A percentile compares a stretch with the other conserved stretches of the same genome.
These are phyloP conservation scores for Amphipyra berbera DNA, from an alignment of 2,888 invertebrate genomes.

Conservation along the genomic window DNA sequence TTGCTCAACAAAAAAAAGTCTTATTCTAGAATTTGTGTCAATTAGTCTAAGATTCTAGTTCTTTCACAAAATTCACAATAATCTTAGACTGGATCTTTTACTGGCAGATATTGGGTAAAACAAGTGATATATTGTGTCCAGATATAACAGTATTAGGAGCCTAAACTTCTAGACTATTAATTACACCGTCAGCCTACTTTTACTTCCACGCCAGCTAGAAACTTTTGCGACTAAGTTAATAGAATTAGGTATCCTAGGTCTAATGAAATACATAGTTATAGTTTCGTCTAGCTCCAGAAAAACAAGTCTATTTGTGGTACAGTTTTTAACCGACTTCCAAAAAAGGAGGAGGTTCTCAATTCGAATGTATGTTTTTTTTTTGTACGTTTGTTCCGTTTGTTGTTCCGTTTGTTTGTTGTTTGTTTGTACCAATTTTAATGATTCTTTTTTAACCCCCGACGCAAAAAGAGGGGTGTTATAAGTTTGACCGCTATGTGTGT, in stretches of 20 bases:
- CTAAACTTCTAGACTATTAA: conserved; percentile 32
- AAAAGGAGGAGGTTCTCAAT: no score
- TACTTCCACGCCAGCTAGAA: conserved; percentile 18
- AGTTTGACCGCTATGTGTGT: no score
- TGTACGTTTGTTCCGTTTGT: no score
- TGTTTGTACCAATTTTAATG: no score
- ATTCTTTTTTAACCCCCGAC: no score
- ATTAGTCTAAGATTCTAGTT: no score
- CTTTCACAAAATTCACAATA: not conserved
- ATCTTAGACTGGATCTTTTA: conserved; percentile 30
- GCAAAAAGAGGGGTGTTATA: no score
- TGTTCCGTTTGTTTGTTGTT: no score
- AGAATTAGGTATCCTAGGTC: conserved; percentile 22
- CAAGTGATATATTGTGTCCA: conserved; percentile 16
- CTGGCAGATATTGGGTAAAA: conserved; percentile 11
- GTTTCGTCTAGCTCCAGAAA: conserved; percentile 1
- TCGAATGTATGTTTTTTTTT: no score
- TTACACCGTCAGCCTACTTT: conserved; percentile 11
- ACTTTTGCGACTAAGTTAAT: conserved; percentile 29
- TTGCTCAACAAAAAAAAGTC: no score
- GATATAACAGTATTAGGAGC: conserved; percentile 1
- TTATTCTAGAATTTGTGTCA: not conserved
- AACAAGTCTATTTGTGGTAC: not conserved
- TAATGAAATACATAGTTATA: conserved; percentile 25
- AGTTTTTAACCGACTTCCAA: not conserved